A percentile compares a stretch with the other conserved stretches of the same genome.
Conservation (phyloP, 2,113 vertebrate genomes). For the Dicrurus megarhynchus region DNA sequence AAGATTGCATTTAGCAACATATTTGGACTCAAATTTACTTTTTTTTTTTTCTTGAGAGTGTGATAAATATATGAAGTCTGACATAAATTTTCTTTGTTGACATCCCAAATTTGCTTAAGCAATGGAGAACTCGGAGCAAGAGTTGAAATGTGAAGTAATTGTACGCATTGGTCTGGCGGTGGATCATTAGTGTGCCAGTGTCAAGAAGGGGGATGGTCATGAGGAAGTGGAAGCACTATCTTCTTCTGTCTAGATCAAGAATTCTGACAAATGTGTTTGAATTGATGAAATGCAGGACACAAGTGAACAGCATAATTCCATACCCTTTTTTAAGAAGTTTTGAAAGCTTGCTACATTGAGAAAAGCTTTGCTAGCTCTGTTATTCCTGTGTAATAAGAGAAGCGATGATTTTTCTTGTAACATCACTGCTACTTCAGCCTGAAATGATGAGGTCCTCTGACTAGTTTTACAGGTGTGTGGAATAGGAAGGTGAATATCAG, state of each 20-base stretch:
- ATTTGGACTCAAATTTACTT: background rate
- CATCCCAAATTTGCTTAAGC: background rate
- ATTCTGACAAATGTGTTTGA: background rate
- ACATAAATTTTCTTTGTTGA: background rate
- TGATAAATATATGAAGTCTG: background rate
- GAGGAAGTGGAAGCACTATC: background rate
- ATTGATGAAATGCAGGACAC: background rate
- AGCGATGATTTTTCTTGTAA: background rate
- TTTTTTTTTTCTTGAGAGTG: background rate
- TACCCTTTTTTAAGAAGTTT: background rate
- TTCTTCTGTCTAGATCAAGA: background rate
- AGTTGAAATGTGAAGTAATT: background rate
- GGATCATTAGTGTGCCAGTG: background rate
- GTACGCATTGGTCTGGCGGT: fast-evolving
- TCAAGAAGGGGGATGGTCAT: background rate
- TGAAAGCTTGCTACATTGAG: background rate
- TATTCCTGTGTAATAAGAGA: background rate
- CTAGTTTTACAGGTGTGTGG: background rate
- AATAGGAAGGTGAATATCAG: background rate
- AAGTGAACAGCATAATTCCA: background rate
- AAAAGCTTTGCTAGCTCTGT: background rate
- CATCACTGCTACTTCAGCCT: background rate
- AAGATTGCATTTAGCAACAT: background rate
- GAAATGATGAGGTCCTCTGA: background rate
- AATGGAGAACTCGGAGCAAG: fast-evolving